Base-by-base conservation (phyloP, 2,113 vertebrate genomes). In the Oncorhynchus gorbuscha region DNA sequence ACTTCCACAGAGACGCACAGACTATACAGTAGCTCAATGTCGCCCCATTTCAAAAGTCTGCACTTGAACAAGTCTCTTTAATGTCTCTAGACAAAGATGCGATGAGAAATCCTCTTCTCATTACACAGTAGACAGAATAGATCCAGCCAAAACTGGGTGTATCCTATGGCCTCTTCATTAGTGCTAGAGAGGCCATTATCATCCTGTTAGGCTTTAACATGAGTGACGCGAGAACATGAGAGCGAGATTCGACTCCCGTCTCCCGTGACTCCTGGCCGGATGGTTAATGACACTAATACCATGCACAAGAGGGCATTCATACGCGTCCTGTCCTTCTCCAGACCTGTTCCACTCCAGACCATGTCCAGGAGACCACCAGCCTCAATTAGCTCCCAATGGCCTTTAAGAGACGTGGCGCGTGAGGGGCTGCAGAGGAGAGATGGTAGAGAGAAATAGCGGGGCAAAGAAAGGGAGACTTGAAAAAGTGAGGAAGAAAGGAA, bases 301-400 rank as follows among this genome's bases (percentile, higher is more conserved):
- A 74, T 24, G 78, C 78, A 86, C 68, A 79, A 73, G 72, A 48
- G 79, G 73, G 74, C 78, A 81, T 68, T 77, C 79, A 80, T 71
- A 75, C 18, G 9, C 74, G 67, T 75, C 79, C 18, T 70, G 22
- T 30, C 61, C 26, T 73, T 55, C 67, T 73, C 65, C 74, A 4
- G 18, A 16, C 73, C 16, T 70, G 22, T 30, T 51, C 26, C 73
- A 65, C 67, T 73, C 65, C 74, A 4, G 18, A 16, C 71, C 49
- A 32, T 9, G 73, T 18, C 28, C 30, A 30, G 75, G 74, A 83
- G 76, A 78, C 76, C 32, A 51, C 78, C 70, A 20, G 80, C 81
- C 70, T 81, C 84, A 86, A 89, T 89, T 87, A 86, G 77, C 79
- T 28, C 61, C 69, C 68, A 77, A 62, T 45, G 78, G 79, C 71